Conservation (phyloP, 2,888 invertebrate species). For the Tortrix viridana region DNA sequence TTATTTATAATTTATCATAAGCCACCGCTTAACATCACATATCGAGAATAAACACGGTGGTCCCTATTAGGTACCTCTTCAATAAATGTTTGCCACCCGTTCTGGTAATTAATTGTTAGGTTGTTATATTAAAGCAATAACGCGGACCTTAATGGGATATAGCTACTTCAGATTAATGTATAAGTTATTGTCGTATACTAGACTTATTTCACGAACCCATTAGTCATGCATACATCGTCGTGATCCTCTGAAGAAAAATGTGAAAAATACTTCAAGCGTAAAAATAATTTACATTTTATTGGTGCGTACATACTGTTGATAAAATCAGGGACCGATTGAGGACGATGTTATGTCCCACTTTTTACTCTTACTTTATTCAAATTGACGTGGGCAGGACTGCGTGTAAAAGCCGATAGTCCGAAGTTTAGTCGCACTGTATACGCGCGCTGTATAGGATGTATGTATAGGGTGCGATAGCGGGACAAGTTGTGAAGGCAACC, state of each 20-base stretch:
- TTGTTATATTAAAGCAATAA: constrained; percentile 25
- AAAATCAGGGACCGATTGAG: constrained; percentile 66
- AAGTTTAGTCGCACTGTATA: constrained; percentile 57
- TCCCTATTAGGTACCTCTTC: constrained; percentile 12
- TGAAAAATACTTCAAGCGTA: constrained; percentile 49
- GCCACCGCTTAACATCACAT: constrained; percentile 3
- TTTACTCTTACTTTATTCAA: constrained; percentile 72
- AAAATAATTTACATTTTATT: constrained; percentile 59
- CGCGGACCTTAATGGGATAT: constrained; percentile 1
- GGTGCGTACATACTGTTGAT: constrained; percentile 54
- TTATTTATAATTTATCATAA: constrained; percentile 24
- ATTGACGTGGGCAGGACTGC: constrained; percentile 63
- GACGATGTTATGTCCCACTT: constrained; percentile 64
- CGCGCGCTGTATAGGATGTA: constrained; percentile 28
- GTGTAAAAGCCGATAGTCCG: constrained; percentile 68
- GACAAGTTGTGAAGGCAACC: constrained; percentile 49
- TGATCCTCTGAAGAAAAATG: neutral
- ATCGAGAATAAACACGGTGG: constrained; percentile 13
- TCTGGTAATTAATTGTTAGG: constrained; percentile 23
- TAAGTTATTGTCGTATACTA: constrained; percentile 1
- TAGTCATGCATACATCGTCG: neutral
- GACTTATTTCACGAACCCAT: neutral
- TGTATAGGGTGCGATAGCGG: constrained; percentile 55
- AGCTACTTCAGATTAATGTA: constrained; percentile 10
- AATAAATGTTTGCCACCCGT: constrained; percentile 21